Conservation (phyloP, 2,888 invertebrate species). For the Latrodectus elegans region DNA sequence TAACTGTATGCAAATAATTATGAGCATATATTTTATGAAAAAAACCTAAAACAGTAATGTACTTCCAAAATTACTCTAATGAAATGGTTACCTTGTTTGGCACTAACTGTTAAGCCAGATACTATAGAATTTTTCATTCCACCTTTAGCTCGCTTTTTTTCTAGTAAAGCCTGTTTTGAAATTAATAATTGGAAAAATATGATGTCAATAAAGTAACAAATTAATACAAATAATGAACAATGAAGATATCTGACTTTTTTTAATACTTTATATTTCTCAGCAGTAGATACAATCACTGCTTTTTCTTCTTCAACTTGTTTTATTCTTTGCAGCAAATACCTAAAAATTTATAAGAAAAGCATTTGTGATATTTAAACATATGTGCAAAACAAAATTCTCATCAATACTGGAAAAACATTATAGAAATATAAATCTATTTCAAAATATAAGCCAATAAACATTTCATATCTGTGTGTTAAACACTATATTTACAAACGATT, state of each 20-base stretch:
- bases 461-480: too few species aligned
- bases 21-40: neutral
- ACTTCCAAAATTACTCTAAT: neutral
- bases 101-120: conserved; percentile 74
- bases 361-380: neutral
- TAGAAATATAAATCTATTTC: too few species aligned
- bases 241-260: neutral
- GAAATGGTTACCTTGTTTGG: conserved; percentile 55
- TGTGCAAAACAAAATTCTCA: too few species aligned
- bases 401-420: too few species aligned
- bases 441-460: too few species aligned
- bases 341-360: conserved; percentile 49
- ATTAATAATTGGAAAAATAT: neutral
- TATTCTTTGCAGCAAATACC: conserved; percentile 83
- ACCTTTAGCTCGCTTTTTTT: conserved; percentile 83
- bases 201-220: too few species aligned
- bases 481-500: too few species aligned
- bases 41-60: neutral
- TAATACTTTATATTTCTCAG: conserved; percentile 84
- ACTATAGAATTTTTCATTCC: conserved; percentile 81
- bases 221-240: too few species aligned
- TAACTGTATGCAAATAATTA: too few species aligned
- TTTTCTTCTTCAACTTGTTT: conserved; percentile 87
- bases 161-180: conserved; percentile 73
- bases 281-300: conserved; percentile 83